Conservation (phyloP, 2,113 vertebrate species). For the Sula dactylatra region DNA sequence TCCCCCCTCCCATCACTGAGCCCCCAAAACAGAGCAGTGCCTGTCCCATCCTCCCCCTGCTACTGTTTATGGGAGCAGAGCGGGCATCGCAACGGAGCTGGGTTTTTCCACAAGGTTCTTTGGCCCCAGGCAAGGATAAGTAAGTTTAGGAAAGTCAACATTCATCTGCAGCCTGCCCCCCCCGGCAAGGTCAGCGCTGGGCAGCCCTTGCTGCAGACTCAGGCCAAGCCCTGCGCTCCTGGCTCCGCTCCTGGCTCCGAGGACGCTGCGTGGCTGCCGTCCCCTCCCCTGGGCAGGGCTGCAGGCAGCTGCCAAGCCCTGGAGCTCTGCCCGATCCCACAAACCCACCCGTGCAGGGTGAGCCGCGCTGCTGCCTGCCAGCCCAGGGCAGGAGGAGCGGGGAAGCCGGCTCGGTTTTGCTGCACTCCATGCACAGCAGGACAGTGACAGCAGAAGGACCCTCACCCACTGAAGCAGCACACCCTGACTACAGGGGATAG, state of each 20-base stretch:
- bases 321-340: not conserved
- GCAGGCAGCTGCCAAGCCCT: not conserved
- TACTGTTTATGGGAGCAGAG: not conserved
- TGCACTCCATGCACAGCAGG: rapidly evolving
- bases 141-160: not conserved
- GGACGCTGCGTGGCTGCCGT: not conserved
- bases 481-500: not conserved
- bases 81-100: not conserved
- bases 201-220: not conserved
- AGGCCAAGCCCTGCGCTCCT: not conserved
- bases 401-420: not conserved
- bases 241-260: not conserved
- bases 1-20: not conserved
- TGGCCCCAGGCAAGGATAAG: not conserved
- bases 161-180: not conserved
- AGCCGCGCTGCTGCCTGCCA: not conserved
- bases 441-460: not conserved
- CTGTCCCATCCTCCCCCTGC: not conserved
- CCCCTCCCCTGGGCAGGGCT: not conserved
- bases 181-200: rapidly evolving
- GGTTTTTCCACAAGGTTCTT: not conserved
- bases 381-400: not conserved
- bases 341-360: not conserved
- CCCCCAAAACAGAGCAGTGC: not conserved
- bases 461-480: not conserved